Percentiles rank a stretch among this genome's conserved stretches.
Conservation (phyloP, 2,113 vertebrate species). For the Vombatus ursinus region DNA sequence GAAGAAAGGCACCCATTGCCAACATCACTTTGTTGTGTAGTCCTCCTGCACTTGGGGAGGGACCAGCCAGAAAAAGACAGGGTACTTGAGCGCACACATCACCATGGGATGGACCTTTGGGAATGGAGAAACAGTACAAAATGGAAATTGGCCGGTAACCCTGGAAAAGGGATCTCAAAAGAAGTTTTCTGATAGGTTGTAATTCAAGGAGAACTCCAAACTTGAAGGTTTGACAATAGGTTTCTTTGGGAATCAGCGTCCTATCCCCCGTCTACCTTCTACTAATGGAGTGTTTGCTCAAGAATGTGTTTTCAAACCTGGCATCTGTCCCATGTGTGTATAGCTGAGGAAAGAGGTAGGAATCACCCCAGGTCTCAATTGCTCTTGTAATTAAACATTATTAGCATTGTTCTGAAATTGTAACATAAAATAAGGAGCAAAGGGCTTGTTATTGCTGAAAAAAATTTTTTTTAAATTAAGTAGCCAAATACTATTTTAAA, state of each 20-base stretch:
- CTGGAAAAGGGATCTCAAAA: not conserved
- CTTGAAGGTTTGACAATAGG: not conserved
- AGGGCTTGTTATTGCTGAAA: slow-evolving; percentile 15
- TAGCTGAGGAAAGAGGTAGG: not conserved
- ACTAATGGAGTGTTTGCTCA: slow-evolving; percentile 8
- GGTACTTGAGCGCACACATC: not conserved
- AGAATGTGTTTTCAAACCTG: not conserved
- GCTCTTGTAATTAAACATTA: not conserved
- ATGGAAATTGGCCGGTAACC: not conserved
- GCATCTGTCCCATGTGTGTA: not conserved
- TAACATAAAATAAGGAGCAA: not conserved
- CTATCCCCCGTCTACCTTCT: not conserved
- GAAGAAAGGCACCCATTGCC: too few species aligned
- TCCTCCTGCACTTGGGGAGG: not conserved
- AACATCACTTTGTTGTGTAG: not conserved
- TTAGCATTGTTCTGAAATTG: not conserved
- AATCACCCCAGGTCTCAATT: not conserved
- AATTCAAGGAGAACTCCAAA: not conserved
- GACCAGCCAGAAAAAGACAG: not conserved
- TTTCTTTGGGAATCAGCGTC: not conserved
- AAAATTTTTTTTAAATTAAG: not conserved
- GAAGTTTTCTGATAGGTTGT: not conserved
- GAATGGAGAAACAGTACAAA: not conserved
- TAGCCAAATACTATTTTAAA: not conserved
- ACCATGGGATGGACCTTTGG: accelerated